A percentile compares a stretch with the other conserved stretches of the same genome.
Evolutionary conservation across 2,113 vertebrate species (phyloP).

Genomic region (Zootoca vivipara): DNA sequence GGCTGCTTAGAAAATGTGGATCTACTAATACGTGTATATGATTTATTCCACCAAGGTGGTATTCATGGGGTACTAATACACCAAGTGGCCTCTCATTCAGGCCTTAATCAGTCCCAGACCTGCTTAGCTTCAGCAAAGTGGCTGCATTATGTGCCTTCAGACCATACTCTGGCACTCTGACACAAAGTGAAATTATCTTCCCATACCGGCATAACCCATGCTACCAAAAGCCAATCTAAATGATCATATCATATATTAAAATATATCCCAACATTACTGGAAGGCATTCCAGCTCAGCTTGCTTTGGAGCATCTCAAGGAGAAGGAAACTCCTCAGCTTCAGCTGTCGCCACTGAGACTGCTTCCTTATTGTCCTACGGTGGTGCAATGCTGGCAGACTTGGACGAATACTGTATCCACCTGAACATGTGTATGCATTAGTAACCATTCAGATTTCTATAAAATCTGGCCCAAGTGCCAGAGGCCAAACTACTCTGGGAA

Average conservation of each 20-base stretch:
- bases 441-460: not conserved
- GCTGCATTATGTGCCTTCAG: not conserved
- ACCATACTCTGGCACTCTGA: not conserved
- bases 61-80: not conserved
- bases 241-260: not conserved
- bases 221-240: not conserved
- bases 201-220: not conserved
- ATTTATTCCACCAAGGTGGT: not conserved
- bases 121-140: not conserved
- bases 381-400: not conserved
- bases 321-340: not conserved
- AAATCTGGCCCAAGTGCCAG: not conserved
- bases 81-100: not conserved
- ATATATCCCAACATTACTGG: not conserved
- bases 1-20: too few relatives aligned
- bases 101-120: not conserved
- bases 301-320: not conserved
- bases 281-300: not conserved
- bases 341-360: not conserved
- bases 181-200: not conserved
- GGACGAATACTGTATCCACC: not conserved
- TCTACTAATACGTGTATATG: too few relatives aligned
- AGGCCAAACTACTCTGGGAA: not conserved
- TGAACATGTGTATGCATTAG: not conserved
- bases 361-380: not conserved